Evolutionary conservation across 2,888 invertebrate genomes (phyloP).

Genomic region (Epinotia ramella): DNA sequence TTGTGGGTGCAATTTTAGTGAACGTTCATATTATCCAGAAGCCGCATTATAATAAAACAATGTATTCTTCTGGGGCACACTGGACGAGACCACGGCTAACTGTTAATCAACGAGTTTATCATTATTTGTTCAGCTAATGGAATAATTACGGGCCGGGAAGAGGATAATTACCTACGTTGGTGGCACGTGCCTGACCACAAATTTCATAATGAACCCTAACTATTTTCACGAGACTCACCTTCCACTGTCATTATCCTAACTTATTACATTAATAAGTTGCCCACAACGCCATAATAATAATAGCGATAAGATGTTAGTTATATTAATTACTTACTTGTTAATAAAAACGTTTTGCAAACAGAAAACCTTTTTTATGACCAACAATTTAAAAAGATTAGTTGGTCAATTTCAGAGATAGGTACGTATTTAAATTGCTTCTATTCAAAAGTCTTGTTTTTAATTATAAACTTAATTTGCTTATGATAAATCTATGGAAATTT

Average conservation of each 20-base stretch:
- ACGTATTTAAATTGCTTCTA: slow-evolving; percentile 84
- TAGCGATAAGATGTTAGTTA: not conserved
- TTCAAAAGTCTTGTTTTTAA: slow-evolving; percentile 85
- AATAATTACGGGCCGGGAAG: slow-evolving; percentile 71
- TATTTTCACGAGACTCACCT: slow-evolving; percentile 51
- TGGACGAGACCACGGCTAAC: slow-evolving; percentile 47
- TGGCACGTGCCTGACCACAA: slow-evolving; percentile 49
- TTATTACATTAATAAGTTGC: slow-evolving; percentile 13
- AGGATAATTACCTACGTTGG: slow-evolving; percentile 62
- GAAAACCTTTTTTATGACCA: slow-evolving; percentile 9
- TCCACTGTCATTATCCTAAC: slow-evolving; percentile 6
- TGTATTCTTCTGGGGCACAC: not conserved
- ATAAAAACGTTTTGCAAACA: slow-evolving; percentile 1
- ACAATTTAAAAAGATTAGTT: slow-evolving; percentile 38
- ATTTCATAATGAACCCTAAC: slow-evolving; percentile 57
- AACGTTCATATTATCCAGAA: not conserved
- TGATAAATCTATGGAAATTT: slow-evolving; percentile 86
- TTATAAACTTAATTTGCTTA: slow-evolving; percentile 86
- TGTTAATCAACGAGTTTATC: slow-evolving; percentile 72
- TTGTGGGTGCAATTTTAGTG: not conserved
- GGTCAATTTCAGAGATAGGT: slow-evolving; percentile 49
- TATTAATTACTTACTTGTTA: not conserved
- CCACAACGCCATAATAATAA: not conserved
- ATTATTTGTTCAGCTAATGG: slow-evolving; percentile 79
- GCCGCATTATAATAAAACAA: not conserved